Percentiles rank a stretch among this genome's conserved stretches.
phyloP scores from a whole-genome alignment of 2,797 vertebrate genomes.

The Crax fasciolata region DNA sequence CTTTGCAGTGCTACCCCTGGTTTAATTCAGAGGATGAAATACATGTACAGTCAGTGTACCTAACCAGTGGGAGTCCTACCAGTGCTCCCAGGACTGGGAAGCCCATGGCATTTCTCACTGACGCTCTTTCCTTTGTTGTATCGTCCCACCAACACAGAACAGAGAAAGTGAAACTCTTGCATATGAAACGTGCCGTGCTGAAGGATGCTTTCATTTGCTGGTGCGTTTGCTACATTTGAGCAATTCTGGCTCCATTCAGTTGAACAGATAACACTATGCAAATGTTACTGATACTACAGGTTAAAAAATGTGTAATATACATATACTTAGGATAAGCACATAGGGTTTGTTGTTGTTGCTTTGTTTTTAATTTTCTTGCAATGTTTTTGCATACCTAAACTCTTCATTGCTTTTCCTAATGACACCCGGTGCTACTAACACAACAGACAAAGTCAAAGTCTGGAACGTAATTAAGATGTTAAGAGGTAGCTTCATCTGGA shows the following conservation, averaged over 20 bases:
- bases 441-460: background rate
- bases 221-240: background rate
- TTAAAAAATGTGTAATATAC: background rate
- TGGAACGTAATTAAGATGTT: slow-evolving; percentile 49
- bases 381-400: background rate
- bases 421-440: background rate
- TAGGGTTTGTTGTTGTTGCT: background rate
- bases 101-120: background rate
- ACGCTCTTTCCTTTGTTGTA: background rate
- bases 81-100: background rate
- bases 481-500: slow-evolving; percentile 48
- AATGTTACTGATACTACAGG: background rate
- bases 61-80: background rate
- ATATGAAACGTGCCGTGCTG: background rate
- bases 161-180: background rate
- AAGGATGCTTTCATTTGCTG: background rate
- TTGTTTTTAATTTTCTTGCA: background rate
- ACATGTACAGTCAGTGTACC: background rate
- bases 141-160: background rate
- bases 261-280: background rate
- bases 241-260: background rate
- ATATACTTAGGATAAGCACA: background rate
- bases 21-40: background rate
- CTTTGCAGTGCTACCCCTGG: background rate
- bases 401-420: background rate